These are phyloP conservation scores for Synergus gifuensis DNA, from an alignment of 2,888 invertebrate genomes.

Conservation along the genomic window DNA sequence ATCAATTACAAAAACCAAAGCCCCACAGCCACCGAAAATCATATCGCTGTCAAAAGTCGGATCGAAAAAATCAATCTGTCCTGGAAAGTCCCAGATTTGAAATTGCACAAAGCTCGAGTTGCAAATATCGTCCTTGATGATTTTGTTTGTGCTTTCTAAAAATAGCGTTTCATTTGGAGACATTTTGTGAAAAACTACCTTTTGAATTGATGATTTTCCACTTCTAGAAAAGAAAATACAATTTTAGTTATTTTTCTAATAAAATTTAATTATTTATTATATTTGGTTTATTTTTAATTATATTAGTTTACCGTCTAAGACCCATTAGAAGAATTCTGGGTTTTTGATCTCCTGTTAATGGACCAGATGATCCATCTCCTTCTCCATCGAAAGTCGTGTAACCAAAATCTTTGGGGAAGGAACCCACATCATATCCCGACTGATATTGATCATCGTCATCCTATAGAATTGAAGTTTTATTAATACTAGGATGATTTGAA, in stretches of 20 bases:
- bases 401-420: slow-evolving; percentile 95
- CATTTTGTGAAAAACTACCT: slow-evolving; percentile 99
- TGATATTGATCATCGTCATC: slow-evolving; percentile 79
- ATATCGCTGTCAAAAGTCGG: slow-evolving; percentile 96
- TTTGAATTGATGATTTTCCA: slow-evolving; percentile 99
- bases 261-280: slow-evolving; percentile 7
- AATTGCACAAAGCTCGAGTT: slow-evolving; percentile 99
- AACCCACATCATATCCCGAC: slow-evolving; percentile 79
- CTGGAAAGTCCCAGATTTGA: slow-evolving; percentile 99
- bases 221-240: slow-evolving; percentile 82
- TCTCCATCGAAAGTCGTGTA: slow-evolving; percentile 94
- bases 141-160: slow-evolving; percentile 98
- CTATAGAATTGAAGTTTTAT: slow-evolving; percentile 54
- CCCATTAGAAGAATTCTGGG: slow-evolving; percentile 98
- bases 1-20: slow-evolving; percentile 99
- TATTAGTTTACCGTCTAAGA: slow-evolving; percentile 85
- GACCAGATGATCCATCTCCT: slow-evolving; percentile 82
- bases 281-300: slow-evolving; percentile 14
- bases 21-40: slow-evolving; percentile 98
- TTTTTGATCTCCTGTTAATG: slow-evolving; percentile 86
- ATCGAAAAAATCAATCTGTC: slow-evolving; percentile 99
- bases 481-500: background rate
- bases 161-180: slow-evolving; percentile 99
- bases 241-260: slow-evolving; percentile 23
- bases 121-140: slow-evolving; percentile 98